Base-by-base conservation (phyloP, 2,113 vertebrate species). In the Morone chrysops region DNA sequence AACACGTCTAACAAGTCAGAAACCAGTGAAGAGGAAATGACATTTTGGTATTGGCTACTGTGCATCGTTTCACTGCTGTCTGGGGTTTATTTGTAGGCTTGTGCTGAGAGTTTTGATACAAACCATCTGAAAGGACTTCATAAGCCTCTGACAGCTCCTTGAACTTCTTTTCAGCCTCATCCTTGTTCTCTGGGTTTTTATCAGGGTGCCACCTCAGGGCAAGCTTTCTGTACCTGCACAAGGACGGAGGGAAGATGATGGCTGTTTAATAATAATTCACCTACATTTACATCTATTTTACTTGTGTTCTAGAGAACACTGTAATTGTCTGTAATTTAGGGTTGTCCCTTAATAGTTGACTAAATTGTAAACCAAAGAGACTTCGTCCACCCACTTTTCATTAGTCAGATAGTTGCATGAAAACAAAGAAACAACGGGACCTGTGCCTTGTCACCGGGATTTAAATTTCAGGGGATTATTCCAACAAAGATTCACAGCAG, bases 111-210 rank as follows among this genome's bases (percentile, higher is more conserved):
- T 0, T 14, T 36, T 47, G 22, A 13, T 59, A 93, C 96, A 59
- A 75, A 99, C 98, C 94, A 67, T 99, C 98, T 47, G 97, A 99
- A 50, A 99, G 90, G 75, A 99, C 97, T 89, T 99, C 98, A 77
- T 99, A 99, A 0, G 98, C 98, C 89, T 99, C 98, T 0, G 98
- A 97, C 67, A 99, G 95, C 91, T 99, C 97, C 72, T 99, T 99
- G 89, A 99, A 99, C 22, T 96, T 97, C 47, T 75, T 92, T 87
- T 99, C 98, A 0, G 98, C 98, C 65, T 97, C 98, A 0, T 98
- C 97, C 89, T 99, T 99, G 72, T 98, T 97, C 41, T 99, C 98
- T 0, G 97, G 98, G 82, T 99, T 99, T 93, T 99, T 99, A 90
- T 99, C 98, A 0, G 98, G 98, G 36, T 99, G 98, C 98, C 98